phyloP scores from a whole-genome alignment of 2,888 invertebrate species.

The Ramazzottius varieornatus region DNA sequence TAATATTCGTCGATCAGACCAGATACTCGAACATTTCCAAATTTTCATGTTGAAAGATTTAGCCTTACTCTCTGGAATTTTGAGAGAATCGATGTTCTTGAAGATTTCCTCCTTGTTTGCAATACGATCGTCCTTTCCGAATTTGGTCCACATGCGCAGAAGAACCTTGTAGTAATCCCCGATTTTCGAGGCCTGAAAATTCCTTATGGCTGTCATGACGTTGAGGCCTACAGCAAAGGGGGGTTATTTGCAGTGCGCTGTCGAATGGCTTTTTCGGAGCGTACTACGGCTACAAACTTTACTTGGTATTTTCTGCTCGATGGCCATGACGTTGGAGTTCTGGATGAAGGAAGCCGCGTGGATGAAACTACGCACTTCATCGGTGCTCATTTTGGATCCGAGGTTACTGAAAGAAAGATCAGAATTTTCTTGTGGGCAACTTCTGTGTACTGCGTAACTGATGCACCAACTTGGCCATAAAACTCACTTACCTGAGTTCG shows the following conservation, averaged over 20 bases:
- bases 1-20: no score
- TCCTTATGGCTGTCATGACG: background rate
- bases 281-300: background rate
- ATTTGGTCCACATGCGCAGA: constrained; percentile 1
- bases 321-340: background rate
- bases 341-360: background rate
- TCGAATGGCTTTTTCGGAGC: background rate
- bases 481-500: no score
- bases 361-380: background rate
- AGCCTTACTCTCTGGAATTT: background rate
- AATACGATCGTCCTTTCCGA: background rate
- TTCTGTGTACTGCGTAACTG: no score
- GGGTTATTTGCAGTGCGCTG: no score
- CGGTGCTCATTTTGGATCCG: background rate
- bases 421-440: no score
- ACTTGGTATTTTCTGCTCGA: background rate
- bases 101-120: background rate
- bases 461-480: no score
- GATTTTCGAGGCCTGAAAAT: background rate
- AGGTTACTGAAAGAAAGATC: no score
- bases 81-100: background rate
- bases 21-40: background rate
- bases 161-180: background rate
- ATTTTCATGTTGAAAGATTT: no score
- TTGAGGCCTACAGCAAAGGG: background rate